These are phyloP conservation scores for Ptilorrhoa leucosticta DNA, from an alignment of 2,113 vertebrate genomes.

Conservation along the genomic window DNA sequence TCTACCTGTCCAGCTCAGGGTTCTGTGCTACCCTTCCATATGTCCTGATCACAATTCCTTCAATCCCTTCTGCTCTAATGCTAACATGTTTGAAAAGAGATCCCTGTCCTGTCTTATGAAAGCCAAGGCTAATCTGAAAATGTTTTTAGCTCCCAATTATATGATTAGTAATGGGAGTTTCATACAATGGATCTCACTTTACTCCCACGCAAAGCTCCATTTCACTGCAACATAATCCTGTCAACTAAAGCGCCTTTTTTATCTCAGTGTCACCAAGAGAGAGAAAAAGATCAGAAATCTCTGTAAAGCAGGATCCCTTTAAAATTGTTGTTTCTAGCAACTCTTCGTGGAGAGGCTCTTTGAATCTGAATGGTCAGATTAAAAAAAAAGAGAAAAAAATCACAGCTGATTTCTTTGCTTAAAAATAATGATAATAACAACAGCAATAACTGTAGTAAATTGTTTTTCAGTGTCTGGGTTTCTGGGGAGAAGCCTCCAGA, in stretches of 20 bases:
- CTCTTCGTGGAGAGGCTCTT: not conserved
- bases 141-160: conserved; percentile 8
- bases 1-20: not conserved
- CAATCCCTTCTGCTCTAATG: not conserved
- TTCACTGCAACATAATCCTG: not conserved
- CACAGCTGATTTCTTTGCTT: not conserved
- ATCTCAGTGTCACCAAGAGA: not conserved
- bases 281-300: not conserved
- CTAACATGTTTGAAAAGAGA: not conserved
- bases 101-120: not conserved
- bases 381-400: not conserved
- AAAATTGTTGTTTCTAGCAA: not conserved
- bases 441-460: not conserved
- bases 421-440: not conserved
- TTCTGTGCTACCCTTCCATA: not conserved
- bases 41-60: not conserved
- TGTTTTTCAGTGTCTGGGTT: not conserved
- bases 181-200: not conserved
- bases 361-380: not conserved
- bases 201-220: not conserved
- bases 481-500: not conserved
- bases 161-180: not conserved
- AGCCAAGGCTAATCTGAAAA: not conserved
- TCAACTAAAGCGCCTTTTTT: not conserved
- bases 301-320: not conserved